Base-by-base conservation (phyloP, 2,888 invertebrate genomes). In the Drosophila basisetae region DNA sequence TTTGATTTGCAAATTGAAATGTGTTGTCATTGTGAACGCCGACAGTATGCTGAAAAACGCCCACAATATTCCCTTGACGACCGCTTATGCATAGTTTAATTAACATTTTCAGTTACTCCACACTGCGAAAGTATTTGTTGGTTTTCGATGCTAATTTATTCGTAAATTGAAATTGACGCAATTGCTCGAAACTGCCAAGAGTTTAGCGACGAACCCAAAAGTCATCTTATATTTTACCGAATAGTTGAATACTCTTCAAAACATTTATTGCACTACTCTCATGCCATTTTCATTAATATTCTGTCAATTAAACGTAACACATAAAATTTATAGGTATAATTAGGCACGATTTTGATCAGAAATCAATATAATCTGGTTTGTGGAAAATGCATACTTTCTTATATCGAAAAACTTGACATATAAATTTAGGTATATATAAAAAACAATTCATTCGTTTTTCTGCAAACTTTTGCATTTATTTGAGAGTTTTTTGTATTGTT, bases 1-100 rank as follows among this genome's bases (percentile, higher is more conserved):
- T 84, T 90, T 84, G 74, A 88, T 84, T 84, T 88, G 81, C 90
- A 84, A 89, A 89, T 89, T 74, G 71, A 85, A 87, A 82, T 80
- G 62, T 76, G 68, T 66, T 67, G 54, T 73, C 64, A 59, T 54
- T 59, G 39, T 52, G 28, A 65, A 25, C 18, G 22, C 28, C 43
- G n/a, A 18, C 11, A 13, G 41, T 16, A 4, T 13, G 43, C 41
- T 35, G 22, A 43, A 7, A 16, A 28, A 52, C 33, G 58, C 58
- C 58, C 59, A 22, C 31, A 22, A 28, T 10, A 37, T 47, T 47
- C 28, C 37, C 41, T 50, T n/a, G 11, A 16, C n/a, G 4, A 39
- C 43, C 39, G 54, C 30, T 25, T 56, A 63, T 60, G 16, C 25
- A 54, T 31, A 70, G 79, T 77, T 79, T 76, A 83, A 84, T 87